Base-by-base conservation (phyloP, 37 sponge, comb jelly and placozoan species). In the Agelas oroides region DNA sequence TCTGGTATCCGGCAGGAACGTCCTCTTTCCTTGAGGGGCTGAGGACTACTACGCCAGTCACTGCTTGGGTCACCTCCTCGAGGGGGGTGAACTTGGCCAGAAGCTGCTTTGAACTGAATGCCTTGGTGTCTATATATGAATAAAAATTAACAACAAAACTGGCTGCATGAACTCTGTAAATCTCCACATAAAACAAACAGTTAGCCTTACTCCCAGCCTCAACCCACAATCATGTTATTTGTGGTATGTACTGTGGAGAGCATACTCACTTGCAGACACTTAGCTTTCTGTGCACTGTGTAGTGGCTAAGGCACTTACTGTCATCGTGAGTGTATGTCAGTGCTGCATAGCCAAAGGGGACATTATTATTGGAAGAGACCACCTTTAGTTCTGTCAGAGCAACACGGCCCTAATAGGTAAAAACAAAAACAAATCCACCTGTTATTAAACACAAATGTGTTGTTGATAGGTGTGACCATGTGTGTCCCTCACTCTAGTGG, bases 241-340 rank as follows among this genome's bases (percentile, higher is more conserved):
- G n/a, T n/a, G n/a, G n/a, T n/a, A n/a, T n/a, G n/a, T n/a, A n/a
- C n/a, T n/a, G n/a, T n/a, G n/a, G n/a, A n/a, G n/a, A n/a, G n/a
- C n/a, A n/a, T n/a, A n/a, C n/a, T n/a, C n/a, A 14, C 14, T 28
- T 24, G 27, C 63, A 62, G n/a, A 28, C 63, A 62, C 27, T 5
- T 15, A 18, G 15, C 58, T 56, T 18, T 56, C 15, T 56, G 58
- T 56, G 15, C 15, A 15, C n/a, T n/a, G n/a, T n/a, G n/a, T n/a
- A n/a, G n/a, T n/a, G n/a, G n/a, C 17, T 15, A 35, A 16, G 37
- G n/a, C n/a, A 80, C 88, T 79, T 73, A 90, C 91, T 75, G 31
- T 90, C 91, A 80, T 90, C 91, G 19, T 46, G 58, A n/a, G 86
- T 90, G 70, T 69, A n/a, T 59, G 53, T 24, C 20, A 90, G 81